These are phyloP conservation scores for Leptinotarsa rubiginosa DNA, from an alignment of 2,888 invertebrate species.

Conservation along the genomic window DNA sequence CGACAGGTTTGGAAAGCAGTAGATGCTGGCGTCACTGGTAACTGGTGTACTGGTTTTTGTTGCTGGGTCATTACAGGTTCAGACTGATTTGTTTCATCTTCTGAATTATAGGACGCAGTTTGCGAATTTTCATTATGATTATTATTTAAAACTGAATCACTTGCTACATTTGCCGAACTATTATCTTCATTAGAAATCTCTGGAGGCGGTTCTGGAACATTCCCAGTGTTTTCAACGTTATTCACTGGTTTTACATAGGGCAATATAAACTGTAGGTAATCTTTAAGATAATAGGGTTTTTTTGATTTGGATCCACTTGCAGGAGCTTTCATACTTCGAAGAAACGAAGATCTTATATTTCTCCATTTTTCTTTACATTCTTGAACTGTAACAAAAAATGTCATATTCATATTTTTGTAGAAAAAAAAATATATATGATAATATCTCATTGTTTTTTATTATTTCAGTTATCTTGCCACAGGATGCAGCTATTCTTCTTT, in stretches of 20 bases:
- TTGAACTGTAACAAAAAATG: neutral
- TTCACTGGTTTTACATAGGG: conserved; percentile 24
- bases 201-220: conserved; percentile 9
- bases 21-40: too few species aligned
- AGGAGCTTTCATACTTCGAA: conserved; percentile 25
- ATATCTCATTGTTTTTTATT: too few species aligned
- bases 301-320: conserved; percentile 24
- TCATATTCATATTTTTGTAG: neutral
- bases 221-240: neutral
- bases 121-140: too few species aligned
- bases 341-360: conserved; percentile 28
- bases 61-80: too few species aligned
- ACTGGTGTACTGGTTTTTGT: too few species aligned
- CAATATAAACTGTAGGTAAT: conserved; percentile 26
- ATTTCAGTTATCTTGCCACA: too few species aligned
- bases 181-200: neutral
- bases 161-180: neutral
- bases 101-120: too few species aligned
- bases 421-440: neutral
- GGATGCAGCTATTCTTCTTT: too few species aligned
- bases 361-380: conserved; percentile 30
- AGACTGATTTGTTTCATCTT: too few species aligned
- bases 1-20: too few species aligned
- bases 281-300: conserved; percentile 28
- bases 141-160: too few species aligned